Evolutionary conservation across 2,113 vertebrate species (phyloP).

Genomic region (Neoarius graeffei): DNA sequence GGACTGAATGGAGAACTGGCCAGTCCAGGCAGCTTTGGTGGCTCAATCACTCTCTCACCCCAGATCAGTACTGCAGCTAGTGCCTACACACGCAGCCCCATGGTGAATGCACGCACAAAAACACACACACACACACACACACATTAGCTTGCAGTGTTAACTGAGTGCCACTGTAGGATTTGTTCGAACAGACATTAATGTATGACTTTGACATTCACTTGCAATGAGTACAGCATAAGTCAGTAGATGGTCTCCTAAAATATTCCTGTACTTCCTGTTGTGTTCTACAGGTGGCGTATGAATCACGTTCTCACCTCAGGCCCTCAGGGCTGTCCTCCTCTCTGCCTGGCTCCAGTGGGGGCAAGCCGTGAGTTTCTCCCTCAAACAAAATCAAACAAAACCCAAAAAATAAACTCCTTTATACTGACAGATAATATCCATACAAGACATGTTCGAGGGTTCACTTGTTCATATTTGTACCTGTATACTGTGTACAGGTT

Average conservation of each 20-base stretch:
- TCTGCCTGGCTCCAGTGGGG: conserved; percentile 76
- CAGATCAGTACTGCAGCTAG: conserved; percentile 80
- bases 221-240: not conserved
- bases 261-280: not conserved
- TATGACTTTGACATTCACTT: not conserved
- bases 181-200: not conserved
- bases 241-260: not conserved
- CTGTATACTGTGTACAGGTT: too few relatives aligned
- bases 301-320: conserved; percentile 85
- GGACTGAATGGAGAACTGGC: conserved; percentile 82
- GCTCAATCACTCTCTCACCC: conserved; percentile 82
- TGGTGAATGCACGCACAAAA: conserved; percentile 71
- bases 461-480: too few relatives aligned
- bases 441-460: too few relatives aligned
- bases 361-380: conserved; percentile 83
- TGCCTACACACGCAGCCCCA: conserved; percentile 79
- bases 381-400: not conserved
- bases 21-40: conserved; percentile 78
- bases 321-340: conserved; percentile 78
- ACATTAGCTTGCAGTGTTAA: not conserved
- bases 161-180: not conserved
- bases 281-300: conserved; percentile 74
- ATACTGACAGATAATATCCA: too few relatives aligned
- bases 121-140: not conserved
- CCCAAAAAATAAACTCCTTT: too few relatives aligned